Base-by-base conservation (phyloP, 2,888 invertebrate species). In the Xestia xanthographa region DNA sequence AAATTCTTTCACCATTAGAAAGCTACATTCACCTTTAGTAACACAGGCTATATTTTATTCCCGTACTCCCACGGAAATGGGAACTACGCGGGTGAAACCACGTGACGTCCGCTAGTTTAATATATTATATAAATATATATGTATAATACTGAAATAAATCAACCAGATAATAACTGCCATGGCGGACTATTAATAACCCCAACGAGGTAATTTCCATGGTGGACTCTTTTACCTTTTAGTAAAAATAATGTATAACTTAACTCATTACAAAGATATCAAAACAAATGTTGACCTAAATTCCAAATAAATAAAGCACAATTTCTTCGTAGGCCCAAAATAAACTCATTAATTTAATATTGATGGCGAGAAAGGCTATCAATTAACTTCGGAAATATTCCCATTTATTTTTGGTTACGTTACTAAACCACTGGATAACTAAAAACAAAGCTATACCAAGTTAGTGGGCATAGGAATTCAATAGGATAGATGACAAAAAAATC, bases 281-380 rank as follows among this genome's bases (percentile, higher is more conserved):
- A 67, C 11, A 72, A 34, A 53, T 34, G 14, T 45, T 66, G 65
- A 70, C 66, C 41, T 75, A 43, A 66, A 79, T 79, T n/a, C 45
- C 63, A 43, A 65, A 67, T 56, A 72, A 67, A 29, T 66, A 53
- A 72, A 70, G 45, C 74, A 63, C 26, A 43, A 75, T 70, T 58
- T 53, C n/a, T 71, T 65, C n/a, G 34, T 60, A 50, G 22, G 26
- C 14, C 43, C 38, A 34, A 60, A 72, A 83, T 70, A 58, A 75
- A 72, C 72, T 66, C 65, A 45, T 76, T 72, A 22, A 72, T 72
- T 79, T 67, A 41, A 58, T 74, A 78, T 81, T 73, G 63, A 83
- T 73, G 56, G 43, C 26, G 60, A 45, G 48, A 53, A 75, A 67
- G 29, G 45, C 48, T 29, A 68, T 83, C 34, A 66, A 73, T 68